Evolutionary conservation across 2,797 vertebrate genomes (phyloP), one percentile per base, ranked within the genome.

Genomic region (Mormyrus hasselquistii): DNA sequence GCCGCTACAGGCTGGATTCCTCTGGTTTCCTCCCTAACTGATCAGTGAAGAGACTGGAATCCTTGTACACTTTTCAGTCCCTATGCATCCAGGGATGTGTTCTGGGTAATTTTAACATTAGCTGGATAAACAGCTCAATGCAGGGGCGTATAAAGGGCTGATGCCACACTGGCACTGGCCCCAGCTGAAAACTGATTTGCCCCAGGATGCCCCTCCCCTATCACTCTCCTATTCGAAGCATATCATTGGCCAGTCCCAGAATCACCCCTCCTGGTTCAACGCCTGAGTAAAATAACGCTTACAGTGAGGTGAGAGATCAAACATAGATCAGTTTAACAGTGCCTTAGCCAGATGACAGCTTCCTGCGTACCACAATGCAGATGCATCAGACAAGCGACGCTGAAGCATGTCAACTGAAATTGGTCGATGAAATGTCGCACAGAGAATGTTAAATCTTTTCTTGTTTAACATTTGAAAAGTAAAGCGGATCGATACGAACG

Each of bases 401-500:
- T 47, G 25, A 19, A 34, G 9, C 53, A 8, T 38, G 79, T 44
- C 47, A 62, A 59, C 16, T 49, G 14, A 76, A 76, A 62, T 88
- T 29, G 19, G 29, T 79, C 87, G 62, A 69, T 62, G 62, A 19
- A 52, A n/a, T 25, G 49, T 90, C 62, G 3, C 50, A 55, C 47
- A 34, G 76, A 50, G 50, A 79, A 65, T 44, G 57, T 47, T n/a
- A 69, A 62, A 65, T 88, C 88, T 86, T 86, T 87, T 82, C 89
- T 89, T 44, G 87, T 90, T 90, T 86, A 59, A 50, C 89, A 59
- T 57, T 62, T 87, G 87, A 82, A 84, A 88, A 90, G 90, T 84
- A 2, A 84, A 87, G 49, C 38, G 4, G 55, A 90, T 90, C 89
- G 29, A 73, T 29, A 47, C 3, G 22, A 76, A 83, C 16, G 50